A percentile compares a stretch with the other conserved stretches of the same genome.
These are phyloP conservation scores for Drosophila triauraria DNA, from an alignment of 1,140 invertebrate species.

Conservation along the genomic window DNA sequence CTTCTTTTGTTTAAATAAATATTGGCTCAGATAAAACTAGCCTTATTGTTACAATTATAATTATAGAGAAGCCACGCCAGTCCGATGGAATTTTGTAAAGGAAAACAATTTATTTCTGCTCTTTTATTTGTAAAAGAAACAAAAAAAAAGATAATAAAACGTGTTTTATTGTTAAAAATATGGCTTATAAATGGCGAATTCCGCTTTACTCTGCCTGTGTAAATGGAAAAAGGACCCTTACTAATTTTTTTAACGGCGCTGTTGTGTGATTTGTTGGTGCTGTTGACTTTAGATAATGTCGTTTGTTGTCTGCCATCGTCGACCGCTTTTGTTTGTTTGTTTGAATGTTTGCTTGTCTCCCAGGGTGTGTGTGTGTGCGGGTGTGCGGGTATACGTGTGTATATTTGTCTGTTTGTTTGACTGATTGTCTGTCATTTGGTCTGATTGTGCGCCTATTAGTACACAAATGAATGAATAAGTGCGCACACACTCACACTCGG, in stretches of 20 bases:
- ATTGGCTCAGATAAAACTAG: too few species aligned
- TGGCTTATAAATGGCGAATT: not conserved
- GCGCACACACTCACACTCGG: constrained; percentile 52
- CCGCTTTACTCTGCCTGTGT: not conserved
- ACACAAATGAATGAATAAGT: constrained; percentile 82
- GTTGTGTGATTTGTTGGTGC: constrained; percentile 56
- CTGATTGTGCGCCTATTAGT: constrained; percentile 82
- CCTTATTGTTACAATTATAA: too few species aligned
- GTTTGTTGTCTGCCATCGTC: constrained; percentile 60
- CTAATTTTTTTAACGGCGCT: constrained; percentile 13
- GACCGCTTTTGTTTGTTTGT: constrained; percentile 46
- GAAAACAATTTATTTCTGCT: too few species aligned
- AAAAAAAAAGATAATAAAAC: not conserved
- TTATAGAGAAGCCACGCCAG: too few species aligned
- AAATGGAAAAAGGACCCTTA: not conserved
- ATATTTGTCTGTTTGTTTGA: constrained; percentile 76
- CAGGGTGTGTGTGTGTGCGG: constrained; percentile 1
- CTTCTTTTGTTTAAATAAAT: too few species aligned
- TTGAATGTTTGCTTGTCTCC: constrained; percentile 49
- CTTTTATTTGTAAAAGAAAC: not conserved
- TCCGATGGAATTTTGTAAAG: too few species aligned
- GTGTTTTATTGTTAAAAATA: not conserved
- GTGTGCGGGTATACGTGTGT: constrained; percentile 27
- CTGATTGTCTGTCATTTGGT: constrained; percentile 78
- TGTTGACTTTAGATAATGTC: constrained; percentile 83